Evolutionary conservation across 2,797 vertebrate species (phyloP).

Genomic region (Rhinichthys osculus): DNA sequence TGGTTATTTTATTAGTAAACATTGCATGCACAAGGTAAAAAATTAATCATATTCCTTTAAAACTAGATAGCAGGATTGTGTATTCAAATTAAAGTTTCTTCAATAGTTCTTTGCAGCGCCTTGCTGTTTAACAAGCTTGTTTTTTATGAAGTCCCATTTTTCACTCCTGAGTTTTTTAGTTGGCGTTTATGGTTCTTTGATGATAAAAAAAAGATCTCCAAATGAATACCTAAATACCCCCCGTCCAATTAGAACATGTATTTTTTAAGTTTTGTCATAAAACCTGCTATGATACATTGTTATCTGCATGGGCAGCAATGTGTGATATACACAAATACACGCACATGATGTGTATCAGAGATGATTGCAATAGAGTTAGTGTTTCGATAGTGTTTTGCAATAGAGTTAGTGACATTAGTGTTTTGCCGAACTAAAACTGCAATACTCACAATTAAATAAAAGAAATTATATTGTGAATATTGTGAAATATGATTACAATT

Average conservation of each 20-base stretch:
- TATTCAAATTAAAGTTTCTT: background rate
- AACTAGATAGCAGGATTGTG: background rate
- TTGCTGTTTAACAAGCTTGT: background rate
- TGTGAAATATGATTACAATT: background rate
- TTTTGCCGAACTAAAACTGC: background rate
- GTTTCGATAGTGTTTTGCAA: too few species aligned
- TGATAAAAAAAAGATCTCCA: background rate
- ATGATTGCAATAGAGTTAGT: background rate
- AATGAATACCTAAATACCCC: background rate
- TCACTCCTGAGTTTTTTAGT: background rate
- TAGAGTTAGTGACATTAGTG: background rate
- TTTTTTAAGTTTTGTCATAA: background rate
- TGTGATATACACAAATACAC: background rate
- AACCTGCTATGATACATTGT: background rate
- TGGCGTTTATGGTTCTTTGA: background rate
- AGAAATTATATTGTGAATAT: background rate
- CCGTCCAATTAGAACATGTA: background rate
- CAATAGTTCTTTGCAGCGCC: background rate
- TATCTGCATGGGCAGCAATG: background rate
- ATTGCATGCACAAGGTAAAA: background rate
- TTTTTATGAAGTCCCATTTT: background rate
- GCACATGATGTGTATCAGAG: background rate
- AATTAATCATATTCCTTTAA: background rate
- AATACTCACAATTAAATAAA: background rate
- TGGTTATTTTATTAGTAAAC: background rate